Evolutionary conservation across 2,888 invertebrate species (phyloP).

Genomic region (Aplocera efformata): DNA sequence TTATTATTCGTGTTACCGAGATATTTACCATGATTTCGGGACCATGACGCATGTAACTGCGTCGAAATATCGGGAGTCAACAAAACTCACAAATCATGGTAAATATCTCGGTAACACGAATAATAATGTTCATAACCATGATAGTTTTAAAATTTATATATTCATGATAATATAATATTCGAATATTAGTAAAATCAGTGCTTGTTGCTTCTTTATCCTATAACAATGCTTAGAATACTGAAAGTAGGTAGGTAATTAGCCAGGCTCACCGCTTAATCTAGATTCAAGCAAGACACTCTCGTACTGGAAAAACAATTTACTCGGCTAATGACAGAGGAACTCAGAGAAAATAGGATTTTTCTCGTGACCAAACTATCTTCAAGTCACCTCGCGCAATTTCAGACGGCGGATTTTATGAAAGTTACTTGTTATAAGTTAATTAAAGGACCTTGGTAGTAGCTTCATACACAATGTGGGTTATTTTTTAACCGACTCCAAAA

Average conservation of each 20-base stretch:
- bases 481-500: too few relatives aligned
- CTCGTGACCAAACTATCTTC: slow-evolving; percentile 31
- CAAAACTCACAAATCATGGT: too few relatives aligned
- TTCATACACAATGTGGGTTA: too few relatives aligned
- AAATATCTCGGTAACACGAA: too few relatives aligned
- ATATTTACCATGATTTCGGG: too few relatives aligned
- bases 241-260: slow-evolving; percentile 42
- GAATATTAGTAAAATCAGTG: too few relatives aligned
- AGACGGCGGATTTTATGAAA: slow-evolving; percentile 29
- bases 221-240: slow-evolving; percentile 38
- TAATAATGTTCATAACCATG: too few relatives aligned
- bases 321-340: slow-evolving; percentile 59
- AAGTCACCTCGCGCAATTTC: slow-evolving; percentile 29
- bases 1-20: too few relatives aligned
- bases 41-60: too few relatives aligned
- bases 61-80: too few relatives aligned
- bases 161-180: too few relatives aligned
- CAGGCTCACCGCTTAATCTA: slow-evolving; percentile 59
- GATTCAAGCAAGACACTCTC: slow-evolving; percentile 49
- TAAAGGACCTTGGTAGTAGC: slow-evolving; percentile 12
- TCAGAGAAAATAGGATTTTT: slow-evolving; percentile 49
- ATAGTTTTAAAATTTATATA: too few relatives aligned
- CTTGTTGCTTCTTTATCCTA: slow-evolving; percentile 30
- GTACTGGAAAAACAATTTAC: slow-evolving; percentile 63
- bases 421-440: slow-evolving; percentile 32